Base-by-base conservation (phyloP, 1,140 invertebrate genomes). In the Eumaeus atala region DNA sequence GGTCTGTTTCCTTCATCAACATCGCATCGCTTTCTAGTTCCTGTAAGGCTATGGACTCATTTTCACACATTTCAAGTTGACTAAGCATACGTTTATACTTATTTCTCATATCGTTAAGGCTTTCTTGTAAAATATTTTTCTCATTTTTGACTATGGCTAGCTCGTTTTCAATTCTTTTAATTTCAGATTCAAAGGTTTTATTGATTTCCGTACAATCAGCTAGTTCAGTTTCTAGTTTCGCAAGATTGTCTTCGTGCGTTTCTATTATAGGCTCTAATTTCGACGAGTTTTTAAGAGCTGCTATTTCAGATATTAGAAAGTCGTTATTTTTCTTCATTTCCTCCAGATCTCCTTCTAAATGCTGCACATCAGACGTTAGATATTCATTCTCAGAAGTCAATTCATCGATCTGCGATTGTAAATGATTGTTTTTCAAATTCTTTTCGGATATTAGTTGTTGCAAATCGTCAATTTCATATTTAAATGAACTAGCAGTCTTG, bases 271-370 rank as follows among this genome's bases (percentile, higher is more conserved):
- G 91, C 67, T 92, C 90, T 50, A 92, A 73, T 61, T 91, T 91
- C 28, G 86, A 86, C 9, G 89, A 88, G 65, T 89, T 89, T 74
- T 91, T 91, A 54, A 89, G 84, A 17, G 88, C 84, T 12, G 91
- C 87, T 60, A 92, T 87, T 73, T 92, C 90, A 51, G 88, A 87
- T 65, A 92, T 88, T 12, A 92, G 75, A 58, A 91, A 84, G 67
- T 92, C 91, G 65, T 92, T 92, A 71, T 92, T 92, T 64, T 91
- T 91, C 66, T 91, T 91, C 71, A 92, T 88, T 76, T 92, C 90
- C 40, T 87, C 87, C 52, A 91, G 88, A 73, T 92, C 91, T n/a
- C 88, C 75, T 62, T 92, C 90, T 49, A 89, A 90, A 66, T 92
- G 89, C 54, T 88, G 84, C 33, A 90, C 83, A 67, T 91, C 90